Evolutionary conservation across 2,888 invertebrate genomes (phyloP).

Genomic region (Tipula helvola): DNA sequence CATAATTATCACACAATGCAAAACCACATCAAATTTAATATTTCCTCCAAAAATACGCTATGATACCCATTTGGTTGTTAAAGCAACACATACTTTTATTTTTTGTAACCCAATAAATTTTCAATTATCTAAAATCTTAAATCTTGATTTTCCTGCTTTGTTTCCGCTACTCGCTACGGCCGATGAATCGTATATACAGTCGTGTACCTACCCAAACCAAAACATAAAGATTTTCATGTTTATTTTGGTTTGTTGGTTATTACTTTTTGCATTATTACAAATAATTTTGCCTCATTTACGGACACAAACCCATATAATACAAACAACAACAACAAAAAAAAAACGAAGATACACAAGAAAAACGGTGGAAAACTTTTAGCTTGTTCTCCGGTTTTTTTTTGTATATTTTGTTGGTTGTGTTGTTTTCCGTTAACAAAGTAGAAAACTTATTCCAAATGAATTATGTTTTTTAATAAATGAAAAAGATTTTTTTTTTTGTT

Average conservation of each 20-base stretch:
- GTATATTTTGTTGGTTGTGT: neutral
- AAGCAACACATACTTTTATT: too few species aligned
- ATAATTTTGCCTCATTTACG: neutral
- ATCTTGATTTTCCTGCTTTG: neutral
- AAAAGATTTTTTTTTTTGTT: neutral
- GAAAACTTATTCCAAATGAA: neutral
- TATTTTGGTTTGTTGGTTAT: neutral
- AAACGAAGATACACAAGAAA: neutral
- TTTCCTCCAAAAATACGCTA: neutral
- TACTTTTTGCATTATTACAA: neutral
- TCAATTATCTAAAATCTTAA: neutral
- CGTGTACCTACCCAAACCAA: neutral
- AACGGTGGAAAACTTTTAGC: neutral
- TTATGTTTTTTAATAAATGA: slow-evolving; percentile 4
- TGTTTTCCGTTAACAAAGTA: neutral
- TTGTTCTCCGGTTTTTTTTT: neutral
- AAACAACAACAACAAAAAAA: too few species aligned
- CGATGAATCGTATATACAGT: neutral
- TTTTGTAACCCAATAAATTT: neutral
- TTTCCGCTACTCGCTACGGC: neutral
- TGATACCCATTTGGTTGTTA: neutral
- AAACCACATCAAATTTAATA: neutral
- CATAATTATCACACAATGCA: neutral
- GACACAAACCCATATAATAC: neutral
- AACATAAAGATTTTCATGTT: neutral